A percentile compares a stretch with the other conserved stretches of the same genome.
Conservation (phyloP, 2,113 vertebrate species). For the Mohoua ochrocephala region DNA sequence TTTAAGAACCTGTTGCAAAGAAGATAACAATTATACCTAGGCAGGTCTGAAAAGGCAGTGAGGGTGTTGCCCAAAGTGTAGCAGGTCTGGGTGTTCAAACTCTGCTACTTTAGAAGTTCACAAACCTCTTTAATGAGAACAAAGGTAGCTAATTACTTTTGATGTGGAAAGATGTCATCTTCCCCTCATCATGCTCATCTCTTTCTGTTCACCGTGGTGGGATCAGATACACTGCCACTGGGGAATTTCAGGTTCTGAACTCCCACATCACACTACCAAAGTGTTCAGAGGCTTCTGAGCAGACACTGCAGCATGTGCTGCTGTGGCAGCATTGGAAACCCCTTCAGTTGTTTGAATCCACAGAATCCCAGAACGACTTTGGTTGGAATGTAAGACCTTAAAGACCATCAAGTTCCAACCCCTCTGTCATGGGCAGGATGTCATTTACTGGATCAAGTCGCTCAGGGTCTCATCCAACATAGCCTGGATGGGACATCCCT, state of each 20-base stretch:
- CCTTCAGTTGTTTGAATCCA: neutral
- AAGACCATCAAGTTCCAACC: neutral
- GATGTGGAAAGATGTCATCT: neutral
- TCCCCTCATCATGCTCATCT: neutral
- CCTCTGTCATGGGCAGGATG: neutral
- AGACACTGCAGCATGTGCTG: neutral
- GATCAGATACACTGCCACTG: neutral
- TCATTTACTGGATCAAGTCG: neutral
- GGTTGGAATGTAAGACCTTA: neutral
- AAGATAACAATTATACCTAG: neutral
- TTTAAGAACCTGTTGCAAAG: neutral
- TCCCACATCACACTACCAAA: neutral
- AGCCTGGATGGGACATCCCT: neutral
- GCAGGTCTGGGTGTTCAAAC: neutral
- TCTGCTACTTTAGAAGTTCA: neutral
- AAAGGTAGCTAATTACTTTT: neutral
- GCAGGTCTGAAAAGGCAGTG: neutral
- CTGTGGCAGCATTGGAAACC: neutral
- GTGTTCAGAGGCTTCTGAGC: neutral
- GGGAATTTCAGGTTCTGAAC: neutral
- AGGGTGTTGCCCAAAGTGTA: neutral
- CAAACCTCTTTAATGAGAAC: neutral
- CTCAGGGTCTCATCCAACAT: neutral
- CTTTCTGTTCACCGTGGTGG: neutral
- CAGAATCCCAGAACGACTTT: neutral